These are phyloP conservation scores for Caenorhabditis becei DNA, from an alignment of 2,888 invertebrate genomes.

Conservation along the genomic window DNA sequence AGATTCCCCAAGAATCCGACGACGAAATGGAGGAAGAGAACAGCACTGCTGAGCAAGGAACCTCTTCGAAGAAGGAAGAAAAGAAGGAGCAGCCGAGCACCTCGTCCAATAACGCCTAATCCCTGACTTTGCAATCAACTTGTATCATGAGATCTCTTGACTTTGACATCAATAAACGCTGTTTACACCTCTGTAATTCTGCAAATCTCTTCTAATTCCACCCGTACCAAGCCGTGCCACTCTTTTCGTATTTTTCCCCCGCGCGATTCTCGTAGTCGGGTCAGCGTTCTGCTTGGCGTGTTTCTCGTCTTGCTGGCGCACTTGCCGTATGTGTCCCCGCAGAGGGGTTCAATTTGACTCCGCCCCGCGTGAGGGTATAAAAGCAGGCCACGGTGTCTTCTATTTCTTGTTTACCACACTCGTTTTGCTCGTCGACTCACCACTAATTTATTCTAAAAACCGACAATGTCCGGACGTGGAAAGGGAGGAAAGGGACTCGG, in stretches of 20 bases:
- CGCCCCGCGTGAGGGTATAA: conserved; percentile 38
- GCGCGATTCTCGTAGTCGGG: not conserved
- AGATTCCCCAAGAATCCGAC: conserved; percentile 32
- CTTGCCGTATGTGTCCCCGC: conserved; percentile 48
- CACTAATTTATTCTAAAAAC: conserved; percentile 3
- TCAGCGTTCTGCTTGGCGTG: not conserved
- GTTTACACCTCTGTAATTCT: no score
- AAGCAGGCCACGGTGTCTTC: not conserved
- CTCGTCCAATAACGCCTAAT: conserved; percentile 24
- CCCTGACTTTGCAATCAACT: not conserved
- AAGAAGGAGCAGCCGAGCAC: conserved; percentile 8
- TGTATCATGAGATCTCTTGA: conserved; percentile 5
- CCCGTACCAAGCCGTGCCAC: not conserved
- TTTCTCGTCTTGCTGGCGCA: conserved; percentile 3
- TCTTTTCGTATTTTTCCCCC: not conserved
- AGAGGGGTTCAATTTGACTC: conserved; percentile 49
- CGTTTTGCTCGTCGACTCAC: not conserved
- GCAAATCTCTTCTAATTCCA: not conserved
- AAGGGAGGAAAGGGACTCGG: conserved; percentile 89
- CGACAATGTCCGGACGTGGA: conserved; percentile 87
- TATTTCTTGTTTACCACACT: not conserved
- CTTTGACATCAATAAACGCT: conserved; percentile 9
- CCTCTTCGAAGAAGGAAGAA: not conserved
- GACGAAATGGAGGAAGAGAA: conserved; percentile 20
- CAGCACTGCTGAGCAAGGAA: not conserved